Evolutionary conservation across 2,888 invertebrate species (phyloP), one percentile per base, ranked within the genome.

Genomic region (Euclidia mi): DNA sequence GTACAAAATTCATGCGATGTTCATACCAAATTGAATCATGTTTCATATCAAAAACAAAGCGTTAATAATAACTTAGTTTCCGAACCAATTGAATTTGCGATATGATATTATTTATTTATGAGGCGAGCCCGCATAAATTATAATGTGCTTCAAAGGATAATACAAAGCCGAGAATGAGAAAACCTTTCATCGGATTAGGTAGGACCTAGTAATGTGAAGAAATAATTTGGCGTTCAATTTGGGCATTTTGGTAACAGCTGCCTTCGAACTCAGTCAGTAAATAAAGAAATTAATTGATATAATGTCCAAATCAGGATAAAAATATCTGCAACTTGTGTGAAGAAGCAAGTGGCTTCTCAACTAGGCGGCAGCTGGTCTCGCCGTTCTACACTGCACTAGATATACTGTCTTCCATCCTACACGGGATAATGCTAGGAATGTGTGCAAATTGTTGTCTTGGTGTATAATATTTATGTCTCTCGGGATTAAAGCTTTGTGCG

Each of bases 141-240:
- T 74, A 80, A 68, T 68, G 46, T 73, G 59, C 70, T 72, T 65
- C 57, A 56, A 61, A 75, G 70, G 73, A 76, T 80, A 69, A 78
- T 73, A 66, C 63, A 60, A 70, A 62, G 64, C 53, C 58, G 71
- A 58, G 67, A 68, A 69, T 60, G 67, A 72, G 76, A 75, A 77
- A 78, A 79, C 81, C 82, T 82, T 81, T 76, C 81, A 68, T 55
- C 56, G 79, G 81, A 79, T 80, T 79, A 78, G 61, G 43, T n/a
- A n/a, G 41, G 59, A 61, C 59, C 62, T 60, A 67, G 44, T 56
- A 56, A 20, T 61, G 49, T 20, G 42, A 50, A 37, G 48, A 28
- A 56, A 45, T 52, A 47, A 63, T 58, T 56, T 60, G 44, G 42
- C 55, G 32, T 50, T 53, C 65, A 57, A 32, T 3, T 70, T 55